Evolutionary conservation across 2,888 invertebrate genomes (phyloP).

Genomic region (Chrysotoxum bicinctum): DNA sequence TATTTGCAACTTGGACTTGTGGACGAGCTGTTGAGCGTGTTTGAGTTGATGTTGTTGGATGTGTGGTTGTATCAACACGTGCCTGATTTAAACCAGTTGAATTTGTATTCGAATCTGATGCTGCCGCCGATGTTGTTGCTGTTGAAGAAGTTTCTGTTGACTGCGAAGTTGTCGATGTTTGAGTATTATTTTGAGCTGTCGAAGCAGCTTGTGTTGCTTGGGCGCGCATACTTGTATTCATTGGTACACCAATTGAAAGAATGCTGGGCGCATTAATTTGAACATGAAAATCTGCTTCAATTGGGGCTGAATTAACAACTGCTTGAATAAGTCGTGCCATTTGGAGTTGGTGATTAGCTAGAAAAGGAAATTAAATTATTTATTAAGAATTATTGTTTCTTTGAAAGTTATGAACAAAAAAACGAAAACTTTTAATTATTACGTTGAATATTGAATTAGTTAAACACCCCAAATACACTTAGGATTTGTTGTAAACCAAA

Average conservation of each 20-base stretch:
- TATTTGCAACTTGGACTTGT: slow-evolving; percentile 85
- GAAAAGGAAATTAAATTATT: background rate
- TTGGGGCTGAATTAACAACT: slow-evolving; percentile 79
- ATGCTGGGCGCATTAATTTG: slow-evolving; percentile 80
- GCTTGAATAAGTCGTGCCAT: slow-evolving; percentile 80
- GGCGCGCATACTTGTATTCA: slow-evolving; percentile 84
- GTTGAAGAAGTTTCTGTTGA: slow-evolving; percentile 83
- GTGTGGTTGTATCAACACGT: slow-evolving; percentile 86
- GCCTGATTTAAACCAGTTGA: slow-evolving; percentile 73
- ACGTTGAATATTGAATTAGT: background rate
- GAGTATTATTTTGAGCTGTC: slow-evolving; percentile 73
- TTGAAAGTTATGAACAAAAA: background rate
- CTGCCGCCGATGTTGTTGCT: slow-evolving; percentile 75
- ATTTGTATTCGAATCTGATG: slow-evolving; percentile 53
- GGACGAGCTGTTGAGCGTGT: slow-evolving; percentile 87
- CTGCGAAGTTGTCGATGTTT: slow-evolving; percentile 64
- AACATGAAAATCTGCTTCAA: slow-evolving; percentile 80
- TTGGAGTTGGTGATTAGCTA: slow-evolving; percentile 79
- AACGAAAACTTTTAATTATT: background rate
- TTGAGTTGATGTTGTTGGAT: slow-evolving; percentile 88
- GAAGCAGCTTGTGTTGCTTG: slow-evolving; percentile 80
- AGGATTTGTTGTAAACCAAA: too few species aligned
- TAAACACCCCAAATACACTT: too few species aligned
- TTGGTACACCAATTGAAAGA: slow-evolving; percentile 79
- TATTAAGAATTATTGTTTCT: background rate